These are phyloP conservation scores for Seriola rivoliana DNA, from an alignment of 2,113 vertebrate species.

Conservation along the genomic window DNA sequence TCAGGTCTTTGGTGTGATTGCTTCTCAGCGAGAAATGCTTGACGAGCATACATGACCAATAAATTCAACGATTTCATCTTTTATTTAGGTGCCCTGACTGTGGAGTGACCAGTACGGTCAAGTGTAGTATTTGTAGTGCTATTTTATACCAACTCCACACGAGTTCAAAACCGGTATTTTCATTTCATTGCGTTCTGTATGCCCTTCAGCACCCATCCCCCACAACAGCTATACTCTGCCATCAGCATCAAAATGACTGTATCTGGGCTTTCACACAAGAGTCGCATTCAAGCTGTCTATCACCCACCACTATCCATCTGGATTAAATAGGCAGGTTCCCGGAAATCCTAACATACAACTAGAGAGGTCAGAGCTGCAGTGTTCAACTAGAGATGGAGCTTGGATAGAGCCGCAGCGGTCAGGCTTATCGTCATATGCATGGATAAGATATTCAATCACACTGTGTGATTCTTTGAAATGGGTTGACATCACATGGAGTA, in stretches of 20 bases:
- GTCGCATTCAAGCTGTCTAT: conserved; percentile 59
- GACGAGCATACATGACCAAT: background rate
- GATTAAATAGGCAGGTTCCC: conserved; percentile 50
- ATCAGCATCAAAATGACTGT: conserved; percentile 4
- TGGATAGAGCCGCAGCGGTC: conserved; percentile 16
- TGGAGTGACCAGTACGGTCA: background rate
- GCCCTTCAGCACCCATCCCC: conserved; percentile 39
- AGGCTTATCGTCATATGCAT: conserved; percentile 19
- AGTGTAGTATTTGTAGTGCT: background rate
- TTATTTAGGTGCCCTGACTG: background rate
- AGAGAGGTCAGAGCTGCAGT: conserved; percentile 32
- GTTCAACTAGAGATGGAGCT: conserved; percentile 38
- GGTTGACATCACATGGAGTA: conserved; percentile 14
- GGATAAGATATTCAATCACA: conserved; percentile 60
- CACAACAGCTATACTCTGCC: conserved; percentile 17
- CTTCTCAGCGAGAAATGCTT: background rate
- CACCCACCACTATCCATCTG: conserved; percentile 60
- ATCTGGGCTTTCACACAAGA: conserved; percentile 39
- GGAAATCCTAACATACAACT: conserved; percentile 43
- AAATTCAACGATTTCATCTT: too few relatives aligned
- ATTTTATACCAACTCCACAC: background rate
- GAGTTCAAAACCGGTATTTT: conserved; percentile 22
- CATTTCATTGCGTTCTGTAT: background rate
- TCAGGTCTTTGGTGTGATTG: background rate
- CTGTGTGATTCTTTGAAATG: conserved; percentile 15